These are phyloP conservation scores for Paramormyrops hopkinsi DNA, from an alignment of 2,797 vertebrate genomes.

Conservation along the genomic window DNA sequence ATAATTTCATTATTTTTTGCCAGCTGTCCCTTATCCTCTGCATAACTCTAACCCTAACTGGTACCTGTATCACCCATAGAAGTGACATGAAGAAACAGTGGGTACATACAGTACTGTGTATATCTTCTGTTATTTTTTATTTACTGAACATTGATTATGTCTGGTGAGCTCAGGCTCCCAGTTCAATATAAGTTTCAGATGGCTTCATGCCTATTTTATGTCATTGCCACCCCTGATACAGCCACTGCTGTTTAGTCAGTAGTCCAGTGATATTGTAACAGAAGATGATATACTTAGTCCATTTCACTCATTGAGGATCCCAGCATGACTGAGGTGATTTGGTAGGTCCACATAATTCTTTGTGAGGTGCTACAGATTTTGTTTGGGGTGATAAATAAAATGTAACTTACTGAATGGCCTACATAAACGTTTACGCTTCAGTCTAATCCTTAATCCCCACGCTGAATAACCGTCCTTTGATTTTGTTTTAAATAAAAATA, in stretches of 20 bases:
- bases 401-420: background rate
- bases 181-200: background rate
- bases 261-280: background rate
- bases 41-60: background rate
- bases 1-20: background rate
- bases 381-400: background rate
- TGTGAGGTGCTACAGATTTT: background rate
- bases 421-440: background rate
- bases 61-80: background rate
- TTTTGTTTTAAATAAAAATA: background rate
- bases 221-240: background rate
- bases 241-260: background rate
- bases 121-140: background rate
- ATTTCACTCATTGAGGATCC: background rate
- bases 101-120: background rate
- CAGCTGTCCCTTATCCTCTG: background rate
- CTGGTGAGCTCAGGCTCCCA: background rate
- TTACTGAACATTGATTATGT: background rate
- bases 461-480: background rate
- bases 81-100: background rate
- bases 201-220: background rate
- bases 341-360: background rate
- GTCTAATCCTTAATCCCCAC: background rate
- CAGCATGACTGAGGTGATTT: background rate
- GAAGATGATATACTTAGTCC: background rate